These are phyloP conservation scores for Orchesella cincta DNA, from an alignment of 1,140 invertebrate species.

Conservation along the genomic window DNA sequence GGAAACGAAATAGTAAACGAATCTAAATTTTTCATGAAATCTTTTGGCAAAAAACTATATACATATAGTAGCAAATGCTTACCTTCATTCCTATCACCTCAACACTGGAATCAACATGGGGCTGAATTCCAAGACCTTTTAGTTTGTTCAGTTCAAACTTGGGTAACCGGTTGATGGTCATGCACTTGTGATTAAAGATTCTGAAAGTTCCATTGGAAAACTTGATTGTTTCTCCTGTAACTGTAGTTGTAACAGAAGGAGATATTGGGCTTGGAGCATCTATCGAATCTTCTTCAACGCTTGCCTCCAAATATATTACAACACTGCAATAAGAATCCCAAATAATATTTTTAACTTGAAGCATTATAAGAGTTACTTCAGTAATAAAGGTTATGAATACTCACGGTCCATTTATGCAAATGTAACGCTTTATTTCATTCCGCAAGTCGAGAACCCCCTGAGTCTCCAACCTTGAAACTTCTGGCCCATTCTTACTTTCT, in stretches of 20 bases:
- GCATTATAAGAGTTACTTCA: no score
- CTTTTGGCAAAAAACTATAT: neutral
- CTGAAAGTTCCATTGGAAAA: neutral
- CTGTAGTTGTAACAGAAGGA: neutral
- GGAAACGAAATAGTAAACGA: neutral
- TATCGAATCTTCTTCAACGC: no score
- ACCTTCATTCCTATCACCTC: neutral
- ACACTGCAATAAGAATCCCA: no score
- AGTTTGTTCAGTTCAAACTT: neutral
- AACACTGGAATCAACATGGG: neutral
- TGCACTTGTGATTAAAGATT: neutral
- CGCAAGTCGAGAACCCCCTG: neutral
- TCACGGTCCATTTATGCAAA: conserved; percentile 1
- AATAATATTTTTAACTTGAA: no score
- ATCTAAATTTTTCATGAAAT: neutral
- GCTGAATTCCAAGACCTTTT: neutral
- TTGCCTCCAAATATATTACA: no score
- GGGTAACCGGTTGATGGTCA: neutral
- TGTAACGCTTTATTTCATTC: neutral
- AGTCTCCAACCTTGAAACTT: neutral
- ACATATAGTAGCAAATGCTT: neutral
- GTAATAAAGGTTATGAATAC: no score
- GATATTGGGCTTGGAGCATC: neutral
- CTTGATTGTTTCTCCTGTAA: neutral
- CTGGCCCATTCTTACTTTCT: neutral